Base-by-base conservation (phyloP, 2,888 invertebrate genomes). In the Calephelis perditalis region DNA sequence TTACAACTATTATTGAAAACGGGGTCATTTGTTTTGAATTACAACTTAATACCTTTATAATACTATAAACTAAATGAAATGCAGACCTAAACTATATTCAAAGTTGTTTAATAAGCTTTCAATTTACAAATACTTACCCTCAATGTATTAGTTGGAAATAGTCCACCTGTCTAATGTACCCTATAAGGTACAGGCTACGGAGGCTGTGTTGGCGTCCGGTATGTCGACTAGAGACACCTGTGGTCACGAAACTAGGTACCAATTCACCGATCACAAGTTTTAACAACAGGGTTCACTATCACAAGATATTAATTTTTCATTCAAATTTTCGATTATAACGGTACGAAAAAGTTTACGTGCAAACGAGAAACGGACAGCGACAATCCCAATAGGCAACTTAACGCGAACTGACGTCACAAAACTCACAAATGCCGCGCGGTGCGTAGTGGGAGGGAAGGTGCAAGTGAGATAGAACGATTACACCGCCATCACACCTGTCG, bases 121-220 rank as follows among this genome's bases (percentile, higher is more conserved):
- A 12, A 58, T 11, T 56, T 47, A 44, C n/a, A 60, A 49, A 58
- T 67, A 69, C 73, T 74, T 76, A 76, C 73, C 77, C 71, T 65
- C 71, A 66, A 71, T 74, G 78, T 74, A 78, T 7, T 7, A 74
- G 74, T 73, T 73, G 74, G 71, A 75, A 78, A 54, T 59, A 58
- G 76, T 80, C 75, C 85, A 88, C 86, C 85, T 87, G 86, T 77
- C 76, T 73, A 59, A 62, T 54, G 60, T 57, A 62, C 62, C 62
- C 61, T 47, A 47, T 63, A 63, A 73, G 73, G 72, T 73, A 71
- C 60, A 58, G 72, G 77, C 71, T 73, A 66, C 78, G 78, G 84
- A 86, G 83, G 81, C 84, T 86, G 83, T 74, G 80, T 75, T 81
- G 79, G 80, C 82, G 84, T 84, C 81, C 81, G 86, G 88, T 87